Evolutionary conservation across 2,888 invertebrate species (phyloP).

Genomic region (Plemyria rubiginata): DNA sequence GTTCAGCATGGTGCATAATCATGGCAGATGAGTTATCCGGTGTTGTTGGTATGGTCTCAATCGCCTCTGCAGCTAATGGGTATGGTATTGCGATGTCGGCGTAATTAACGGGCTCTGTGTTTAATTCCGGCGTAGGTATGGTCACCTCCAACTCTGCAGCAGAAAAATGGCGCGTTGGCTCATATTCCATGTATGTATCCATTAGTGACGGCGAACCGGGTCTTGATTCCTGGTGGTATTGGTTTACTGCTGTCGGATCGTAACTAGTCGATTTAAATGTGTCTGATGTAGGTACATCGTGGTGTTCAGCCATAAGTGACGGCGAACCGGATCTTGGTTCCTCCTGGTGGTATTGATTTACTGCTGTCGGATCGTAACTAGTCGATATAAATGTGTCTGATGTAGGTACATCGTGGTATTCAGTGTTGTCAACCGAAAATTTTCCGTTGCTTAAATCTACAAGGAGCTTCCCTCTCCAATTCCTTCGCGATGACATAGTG

Average conservation of each 20-base stretch:
- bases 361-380: slow-evolving; percentile 8
- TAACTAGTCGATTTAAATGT: slow-evolving; percentile 7
- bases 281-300: slow-evolving; percentile 4
- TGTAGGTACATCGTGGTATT: slow-evolving; percentile 2
- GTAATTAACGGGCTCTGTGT: slow-evolving; percentile 10
- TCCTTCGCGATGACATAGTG: slow-evolving; percentile 10
- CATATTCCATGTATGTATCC: slow-evolving; percentile 4
- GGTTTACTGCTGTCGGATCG: slow-evolving; percentile 6
- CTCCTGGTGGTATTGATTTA: slow-evolving; percentile 3
- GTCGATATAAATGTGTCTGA: slow-evolving; percentile 9
- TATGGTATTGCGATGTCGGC: slow-evolving; percentile 12
- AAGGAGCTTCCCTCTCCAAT: slow-evolving; percentile 11
- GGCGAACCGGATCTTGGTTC: slow-evolving; percentile 4
- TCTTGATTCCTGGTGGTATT: slow-evolving; percentile 7
- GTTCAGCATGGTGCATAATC: slow-evolving; percentile 11
- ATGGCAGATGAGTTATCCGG: background rate
- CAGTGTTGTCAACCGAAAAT: slow-evolving; percentile 4
- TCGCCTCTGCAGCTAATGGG: slow-evolving; percentile 8
- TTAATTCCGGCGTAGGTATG: slow-evolving; percentile 3
- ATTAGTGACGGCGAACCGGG: slow-evolving; percentile 6
- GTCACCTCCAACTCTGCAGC: slow-evolving; percentile 3
- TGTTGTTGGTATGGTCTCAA: slow-evolving; percentile 9
- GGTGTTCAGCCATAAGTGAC: slow-evolving; percentile 1
- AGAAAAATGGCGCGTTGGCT: slow-evolving; percentile 2
- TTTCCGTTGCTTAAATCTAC: slow-evolving; percentile 13